A percentile compares a stretch with the other conserved stretches of the same genome.
Evolutionary conservation across 2,113 vertebrate genomes (phyloP).

Genomic region (Pituophis catenifer): DNA sequence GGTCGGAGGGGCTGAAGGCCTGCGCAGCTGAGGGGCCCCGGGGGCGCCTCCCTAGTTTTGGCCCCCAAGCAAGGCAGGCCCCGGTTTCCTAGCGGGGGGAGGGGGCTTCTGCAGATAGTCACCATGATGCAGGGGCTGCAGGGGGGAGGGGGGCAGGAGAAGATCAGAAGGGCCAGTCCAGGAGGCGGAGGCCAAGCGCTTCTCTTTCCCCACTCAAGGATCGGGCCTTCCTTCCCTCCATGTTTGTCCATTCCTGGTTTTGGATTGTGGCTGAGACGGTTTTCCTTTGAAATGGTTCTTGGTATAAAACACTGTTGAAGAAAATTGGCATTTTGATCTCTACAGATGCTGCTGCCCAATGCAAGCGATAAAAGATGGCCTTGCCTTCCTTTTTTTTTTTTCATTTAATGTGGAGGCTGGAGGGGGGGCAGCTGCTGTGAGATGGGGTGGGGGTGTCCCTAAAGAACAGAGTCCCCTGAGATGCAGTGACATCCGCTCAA

Average conservation of each 20-base stretch:
- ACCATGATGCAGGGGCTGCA: not conserved
- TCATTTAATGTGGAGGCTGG: not conserved
- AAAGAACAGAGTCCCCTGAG: no score
- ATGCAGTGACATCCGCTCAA: not conserved
- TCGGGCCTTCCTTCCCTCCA: accelerated
- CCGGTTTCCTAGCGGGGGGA: not conserved
- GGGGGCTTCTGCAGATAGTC: not conserved
- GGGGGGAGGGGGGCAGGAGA: not conserved
- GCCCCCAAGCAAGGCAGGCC: not conserved
- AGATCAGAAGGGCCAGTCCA: not conserved
- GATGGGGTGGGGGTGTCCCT: not conserved
- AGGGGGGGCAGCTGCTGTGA: no score
- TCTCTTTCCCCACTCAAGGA: not conserved
- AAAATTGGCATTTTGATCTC: not conserved
- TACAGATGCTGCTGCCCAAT: constrained; percentile 15
- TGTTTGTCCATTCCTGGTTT: not conserved
- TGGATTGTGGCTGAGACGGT: not conserved
- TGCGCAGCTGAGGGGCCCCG: not conserved
- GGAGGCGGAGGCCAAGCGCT: not conserved
- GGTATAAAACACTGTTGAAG: accelerated
- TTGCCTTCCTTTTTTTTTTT: constrained; percentile 13
- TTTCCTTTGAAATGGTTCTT: not conserved
- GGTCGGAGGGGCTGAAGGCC: no score
- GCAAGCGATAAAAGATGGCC: constrained; percentile 11
- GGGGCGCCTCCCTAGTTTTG: not conserved